phyloP scores from a whole-genome alignment of 2,113 vertebrate genomes.

The Myotis davidii region DNA sequence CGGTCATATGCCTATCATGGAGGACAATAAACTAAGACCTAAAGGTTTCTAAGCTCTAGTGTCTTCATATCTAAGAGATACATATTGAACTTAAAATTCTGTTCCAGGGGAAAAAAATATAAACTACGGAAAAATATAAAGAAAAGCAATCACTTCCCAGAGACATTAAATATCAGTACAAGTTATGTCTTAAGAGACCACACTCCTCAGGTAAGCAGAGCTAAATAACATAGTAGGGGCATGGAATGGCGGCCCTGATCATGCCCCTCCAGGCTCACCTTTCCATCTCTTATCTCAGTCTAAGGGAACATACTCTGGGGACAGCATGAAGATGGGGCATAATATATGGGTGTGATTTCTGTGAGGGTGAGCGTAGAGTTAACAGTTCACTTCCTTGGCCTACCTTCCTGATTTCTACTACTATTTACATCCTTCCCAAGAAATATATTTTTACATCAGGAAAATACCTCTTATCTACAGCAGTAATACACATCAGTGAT shows the following conservation, averaged over 20 bases:
- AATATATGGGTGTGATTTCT: background rate
- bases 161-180: background rate
- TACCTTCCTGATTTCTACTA: background rate
- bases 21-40: background rate
- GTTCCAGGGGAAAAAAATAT: background rate
- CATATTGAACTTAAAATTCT: slow-evolving; percentile 10
- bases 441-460: background rate
- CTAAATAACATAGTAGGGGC: background rate
- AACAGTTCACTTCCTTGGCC: background rate
- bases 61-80: background rate
- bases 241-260: fast-evolving
- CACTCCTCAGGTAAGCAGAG: background rate
- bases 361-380: background rate
- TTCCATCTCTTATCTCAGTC: background rate
- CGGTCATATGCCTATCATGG: background rate
- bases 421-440: background rate
- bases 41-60: background rate
- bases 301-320: background rate
- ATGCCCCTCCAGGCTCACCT: too few relatives aligned
- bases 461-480: background rate
- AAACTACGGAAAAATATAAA: background rate
- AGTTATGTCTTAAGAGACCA: background rate
- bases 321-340: background rate
- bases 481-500: background rate
- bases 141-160: background rate